Percentiles rank a stretch among this genome's conserved stretches.
Conservation (phyloP, 2,113 vertebrate species). For the Spermophilus dauricus region DNA sequence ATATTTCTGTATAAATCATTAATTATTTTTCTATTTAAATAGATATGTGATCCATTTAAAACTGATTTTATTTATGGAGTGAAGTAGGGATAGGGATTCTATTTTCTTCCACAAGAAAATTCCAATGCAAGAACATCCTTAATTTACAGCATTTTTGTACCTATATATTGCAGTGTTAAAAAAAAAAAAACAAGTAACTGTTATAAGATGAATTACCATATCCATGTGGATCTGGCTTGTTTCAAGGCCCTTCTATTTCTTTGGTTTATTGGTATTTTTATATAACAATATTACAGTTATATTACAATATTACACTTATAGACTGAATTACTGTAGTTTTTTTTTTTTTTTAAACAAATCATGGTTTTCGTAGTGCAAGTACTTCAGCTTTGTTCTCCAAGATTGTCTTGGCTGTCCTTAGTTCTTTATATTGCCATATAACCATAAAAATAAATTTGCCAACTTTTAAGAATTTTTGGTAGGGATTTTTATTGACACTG, state of each 20-base stretch:
- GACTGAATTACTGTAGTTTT: neutral
- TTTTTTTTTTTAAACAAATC: neutral
- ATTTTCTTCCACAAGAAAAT: neutral
- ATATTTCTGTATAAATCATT: neutral
- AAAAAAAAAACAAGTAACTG: neutral
- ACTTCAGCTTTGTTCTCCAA: neutral
- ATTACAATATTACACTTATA: no score
- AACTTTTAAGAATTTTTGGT: neutral
- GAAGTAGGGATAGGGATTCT: neutral
- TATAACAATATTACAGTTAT: neutral
- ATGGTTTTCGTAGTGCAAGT: neutral
- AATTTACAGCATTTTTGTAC: neutral
- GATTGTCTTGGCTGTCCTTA: neutral
- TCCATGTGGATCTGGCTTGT: neutral
- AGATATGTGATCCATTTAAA: neutral
- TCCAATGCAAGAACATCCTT: neutral
- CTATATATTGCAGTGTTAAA: neutral
- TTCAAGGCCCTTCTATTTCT: neutral
- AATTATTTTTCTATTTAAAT: neutral
- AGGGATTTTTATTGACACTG: neutral
- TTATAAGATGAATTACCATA: neutral
- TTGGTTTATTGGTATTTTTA: neutral
- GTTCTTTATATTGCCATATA: neutral
- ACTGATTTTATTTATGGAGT: neutral
- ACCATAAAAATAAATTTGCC: neutral